Percentiles rank a stretch among this genome's conserved stretches.
These are phyloP conservation scores for Montipora efflorescens DNA, from an alignment of 64 coral and sea anemone genomes.

Conservation along the genomic window DNA sequence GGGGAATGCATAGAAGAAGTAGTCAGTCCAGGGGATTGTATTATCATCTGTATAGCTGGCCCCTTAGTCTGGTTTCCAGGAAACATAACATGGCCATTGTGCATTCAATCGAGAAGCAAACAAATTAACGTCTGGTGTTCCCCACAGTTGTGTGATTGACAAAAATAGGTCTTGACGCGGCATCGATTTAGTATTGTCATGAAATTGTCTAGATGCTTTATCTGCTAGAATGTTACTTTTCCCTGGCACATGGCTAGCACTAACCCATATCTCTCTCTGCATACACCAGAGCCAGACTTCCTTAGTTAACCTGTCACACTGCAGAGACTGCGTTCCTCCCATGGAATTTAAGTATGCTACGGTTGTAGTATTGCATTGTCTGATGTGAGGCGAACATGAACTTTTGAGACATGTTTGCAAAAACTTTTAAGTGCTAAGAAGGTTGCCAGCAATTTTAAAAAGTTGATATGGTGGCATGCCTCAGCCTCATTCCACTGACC, in stretches of 20 bases:
- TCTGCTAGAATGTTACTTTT: conserved; percentile 1
- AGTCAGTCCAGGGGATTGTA: conserved; percentile 12
- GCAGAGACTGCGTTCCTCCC: too few species aligned
- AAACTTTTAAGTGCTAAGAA: conserved; percentile 61
- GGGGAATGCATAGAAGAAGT: conserved; percentile 43
- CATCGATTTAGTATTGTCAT: conserved; percentile 72
- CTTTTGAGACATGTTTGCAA: conserved; percentile 1
- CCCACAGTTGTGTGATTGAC: conserved; percentile 24
- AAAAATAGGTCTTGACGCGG: conserved; percentile 18
- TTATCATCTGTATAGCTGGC: conserved; percentile 7
- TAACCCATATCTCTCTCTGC: background rate
- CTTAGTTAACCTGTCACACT: too few species aligned
- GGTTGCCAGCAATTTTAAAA: conserved; percentile 24
- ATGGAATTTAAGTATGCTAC: too few species aligned
- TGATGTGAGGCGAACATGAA: too few species aligned
- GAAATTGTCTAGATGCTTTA: background rate
- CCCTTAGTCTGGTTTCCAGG: conserved; percentile 84
- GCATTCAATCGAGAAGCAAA: conserved; percentile 32
- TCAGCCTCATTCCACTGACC: conserved; percentile 50
- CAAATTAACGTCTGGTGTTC: conserved; percentile 23
- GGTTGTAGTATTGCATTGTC: too few species aligned
- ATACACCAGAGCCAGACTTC: too few species aligned
- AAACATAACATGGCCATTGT: conserved; percentile 41
- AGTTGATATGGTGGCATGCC: conserved; percentile 52
- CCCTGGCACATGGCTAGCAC: background rate